Evolutionary conservation across 2,797 vertebrate genomes (phyloP).

Genomic region (Enteromius trimaculatus): DNA sequence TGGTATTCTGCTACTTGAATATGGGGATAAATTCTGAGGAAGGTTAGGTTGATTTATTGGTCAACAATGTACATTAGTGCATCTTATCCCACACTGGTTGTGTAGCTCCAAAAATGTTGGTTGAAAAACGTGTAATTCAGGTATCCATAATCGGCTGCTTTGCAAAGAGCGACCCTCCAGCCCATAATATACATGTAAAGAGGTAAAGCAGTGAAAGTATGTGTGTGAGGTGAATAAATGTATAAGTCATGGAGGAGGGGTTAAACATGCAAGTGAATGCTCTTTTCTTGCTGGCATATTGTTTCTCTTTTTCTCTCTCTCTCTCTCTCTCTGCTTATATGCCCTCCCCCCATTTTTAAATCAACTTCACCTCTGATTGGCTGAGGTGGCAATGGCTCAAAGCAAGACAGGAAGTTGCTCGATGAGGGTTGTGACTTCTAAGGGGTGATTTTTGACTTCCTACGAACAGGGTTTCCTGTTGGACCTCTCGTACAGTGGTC

Average conservation of each 20-base stretch:
- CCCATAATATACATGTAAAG: background rate
- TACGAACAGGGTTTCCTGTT: constrained; percentile 54
- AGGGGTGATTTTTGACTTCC: constrained; percentile 52
- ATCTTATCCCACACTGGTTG: background rate
- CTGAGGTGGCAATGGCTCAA: constrained; percentile 42
- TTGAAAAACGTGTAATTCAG: background rate
- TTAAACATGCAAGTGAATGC: constrained; percentile 35
- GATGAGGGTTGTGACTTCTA: constrained; percentile 40
- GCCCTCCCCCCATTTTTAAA: constrained; percentile 25
- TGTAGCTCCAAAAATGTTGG: background rate
- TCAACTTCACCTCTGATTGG: constrained; percentile 53
- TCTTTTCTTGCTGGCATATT: constrained; percentile 49
- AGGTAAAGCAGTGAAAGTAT: background rate
- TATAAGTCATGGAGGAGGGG: background rate
- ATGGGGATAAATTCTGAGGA: background rate
- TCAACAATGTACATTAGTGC: too few relatives aligned
- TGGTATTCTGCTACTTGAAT: background rate
- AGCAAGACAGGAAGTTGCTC: constrained; percentile 63
- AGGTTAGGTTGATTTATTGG: background rate
- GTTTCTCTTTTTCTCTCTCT: constrained; percentile 35
- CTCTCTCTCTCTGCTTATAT: constrained; percentile 22
- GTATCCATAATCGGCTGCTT: background rate
- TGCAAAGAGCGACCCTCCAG: background rate
- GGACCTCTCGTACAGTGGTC: constrained; percentile 48
- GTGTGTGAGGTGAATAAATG: background rate